Percentiles rank a stretch among this genome's conserved stretches.
Conservation (phyloP, 2,113 vertebrate species). For the Etia nguti region DNA sequence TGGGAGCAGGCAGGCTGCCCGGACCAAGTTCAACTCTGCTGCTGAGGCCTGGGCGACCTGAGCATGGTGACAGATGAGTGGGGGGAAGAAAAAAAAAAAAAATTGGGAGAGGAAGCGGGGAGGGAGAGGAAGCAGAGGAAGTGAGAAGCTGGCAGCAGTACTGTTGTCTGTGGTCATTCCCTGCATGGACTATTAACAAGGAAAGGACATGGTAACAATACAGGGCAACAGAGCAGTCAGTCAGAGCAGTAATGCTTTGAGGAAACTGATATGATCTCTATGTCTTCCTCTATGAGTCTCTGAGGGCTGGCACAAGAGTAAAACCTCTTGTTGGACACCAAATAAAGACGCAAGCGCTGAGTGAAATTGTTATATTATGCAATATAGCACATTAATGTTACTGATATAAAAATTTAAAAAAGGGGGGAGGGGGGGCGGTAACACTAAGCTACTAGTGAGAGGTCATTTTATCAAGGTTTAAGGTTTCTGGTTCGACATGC, state of each 20-base stretch:
- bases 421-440: no score
- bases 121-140: constrained; percentile 29
- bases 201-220: constrained; percentile 48
- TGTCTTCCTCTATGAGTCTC: constrained; percentile 65
- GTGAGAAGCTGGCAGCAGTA: constrained; percentile 21
- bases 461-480: not conserved
- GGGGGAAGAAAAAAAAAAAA: accelerated
- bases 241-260: constrained; percentile 32
- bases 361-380: not conserved
- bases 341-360: not conserved
- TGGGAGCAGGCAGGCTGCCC: constrained; percentile 12
- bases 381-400: not conserved
- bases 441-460: not conserved
- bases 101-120: not conserved
- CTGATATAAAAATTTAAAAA: no score
- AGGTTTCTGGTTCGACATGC: not conserved
- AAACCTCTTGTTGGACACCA: not conserved
- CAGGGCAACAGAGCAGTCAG: constrained; percentile 21
- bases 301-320: constrained; percentile 15
- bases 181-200: constrained; percentile 47
- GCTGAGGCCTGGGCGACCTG: not conserved
- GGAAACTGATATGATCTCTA: constrained; percentile 68
- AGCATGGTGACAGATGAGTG: constrained; percentile 22
- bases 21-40: constrained; percentile 15
- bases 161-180: constrained; percentile 42